Evolutionary conservation across 2,113 vertebrate genomes (phyloP), one percentile per base, ranked within the genome.

Genomic region (Xiphophorus hellerii): DNA sequence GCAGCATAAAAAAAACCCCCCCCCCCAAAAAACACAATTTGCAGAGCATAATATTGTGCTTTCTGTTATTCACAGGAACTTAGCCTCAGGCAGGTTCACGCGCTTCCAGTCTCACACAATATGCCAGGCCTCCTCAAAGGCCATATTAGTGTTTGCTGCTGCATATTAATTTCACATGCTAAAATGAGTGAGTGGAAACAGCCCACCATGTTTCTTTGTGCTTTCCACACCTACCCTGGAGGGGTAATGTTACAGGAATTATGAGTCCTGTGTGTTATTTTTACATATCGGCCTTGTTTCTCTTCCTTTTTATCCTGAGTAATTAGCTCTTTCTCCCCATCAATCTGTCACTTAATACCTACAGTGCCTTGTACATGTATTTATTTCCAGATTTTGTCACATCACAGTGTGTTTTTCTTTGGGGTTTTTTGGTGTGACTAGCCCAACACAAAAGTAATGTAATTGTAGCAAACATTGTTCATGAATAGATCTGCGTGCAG

Each of bases 101-200:
- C 82, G 82, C 82, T 73, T 75, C 37, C 82, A 83, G 85, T 84
- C 75, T 67, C 6, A 54, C 79, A 60, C 81, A 90, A 82, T 81
- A 86, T 85, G 76, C 51, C 84, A 54, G 14, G 70, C 71, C 77
- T 89, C 77, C 90, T 92, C 87, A 91, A 90, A 92, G 88, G 90
- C 87, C 85, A 92, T 88, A 89, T 92, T 93, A 90, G 84, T 84
- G 86, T 84, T 93, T 88, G 80, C 88, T 92, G 90, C 88, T 94
- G 88, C 89, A 94, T 92, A 91, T 92, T 92, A 92, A 93, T 94
- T 90, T 88, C 90, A 90, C 83, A 78, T 92, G 77, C 79, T 35
- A 77, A 74, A 84, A 69, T 84, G 83, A 90, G 42, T 87, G 87
- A 88, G 84, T 91, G 86, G 84, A 87, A 83, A 73, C 71, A 88